Evolutionary conservation across 2,888 invertebrate genomes (phyloP), one percentile per base, ranked within the genome.

Genomic region (Congeria kusceri): DNA sequence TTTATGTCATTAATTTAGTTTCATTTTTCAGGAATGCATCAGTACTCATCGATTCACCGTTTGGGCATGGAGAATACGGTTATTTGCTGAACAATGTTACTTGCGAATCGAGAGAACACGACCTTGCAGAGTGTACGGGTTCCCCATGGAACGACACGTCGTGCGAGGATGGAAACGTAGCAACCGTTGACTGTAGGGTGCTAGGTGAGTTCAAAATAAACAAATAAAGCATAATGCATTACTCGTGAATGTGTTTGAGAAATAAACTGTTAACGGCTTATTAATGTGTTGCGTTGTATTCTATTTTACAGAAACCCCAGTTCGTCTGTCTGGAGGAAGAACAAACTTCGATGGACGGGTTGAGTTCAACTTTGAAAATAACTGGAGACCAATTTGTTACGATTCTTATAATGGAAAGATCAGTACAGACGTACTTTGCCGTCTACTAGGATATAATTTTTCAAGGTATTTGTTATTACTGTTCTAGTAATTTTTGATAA

Each of bases 341-440:
- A 74, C 53, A 20, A 32, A 32, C 5, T 74, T 53, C 29, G 66
- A 66, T 11, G 73, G 73, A 4, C 53, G 62, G 39, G 67, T 74
- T 7, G 39, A 74, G 44, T 56, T 74, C 0, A 67, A 49, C 20
- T 20, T 20, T 15, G n/a, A 49, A 20, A 49, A 49, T 49, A 3
- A 4, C 5, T 49, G 49, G 49, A 49, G 49, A 20, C 18, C 18
- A 49, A 49, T 49, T 32, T 32, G 32, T 32, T 32, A 32, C 49
- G 49, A 20, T 15, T 49, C 49, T 18, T 49, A 20, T 49, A 20
- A 18, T 20, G 20, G 49, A 5, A 4, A 49, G 20, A 49, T 20
- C 18, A 49, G 20, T 49, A 20, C 66, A 18, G 32, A 72, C 13
- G 49, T 72, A 18, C 20, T 72, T 3, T 72, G 72, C 58, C 28